Evolutionary conservation across 2,113 vertebrate species (phyloP), one percentile per base, ranked within the genome.

Genomic region (Okapia johnstoni): DNA sequence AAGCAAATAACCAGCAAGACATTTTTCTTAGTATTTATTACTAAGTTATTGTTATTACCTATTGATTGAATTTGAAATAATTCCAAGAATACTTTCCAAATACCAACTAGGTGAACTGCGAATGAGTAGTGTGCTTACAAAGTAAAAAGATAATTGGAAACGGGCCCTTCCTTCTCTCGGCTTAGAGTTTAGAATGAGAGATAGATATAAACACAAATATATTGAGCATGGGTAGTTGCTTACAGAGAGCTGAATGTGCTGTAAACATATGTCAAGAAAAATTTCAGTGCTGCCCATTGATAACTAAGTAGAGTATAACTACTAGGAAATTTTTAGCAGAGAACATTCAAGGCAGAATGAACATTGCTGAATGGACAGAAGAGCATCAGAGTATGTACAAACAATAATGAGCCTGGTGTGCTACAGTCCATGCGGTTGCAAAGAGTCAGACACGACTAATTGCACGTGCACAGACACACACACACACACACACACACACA

Each of bases 41-140:
- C 48, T 79, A 83, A 57, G 13, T 88, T 96, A 70, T 61, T 96
- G 43, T 48, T 83, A 57, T 83, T 87, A 76, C 16, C 54, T 97
- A 60, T 92, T 94, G 80, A 90, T 66, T 94, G 52, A 93, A 33
- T 46, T 95, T 84, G 43, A 95, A 88, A 95, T 84, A 92, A 94
- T 87, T 79, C 36, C 76, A 79, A 30, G 90, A 80, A 85, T 60
- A 25, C 48, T 48, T 85, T 50, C 60, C 46, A 92, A 79, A 98
- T 48, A 57, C 23, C 14, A 94, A 46, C 43, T 48, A 52, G 25
- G 9, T 90, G 19, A 93, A 73, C 57, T 60, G 33, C 19, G 17
- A 80, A 55, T 92, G 48, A 84, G 19, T 58, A 61, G 92, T 25
- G n/a, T 81, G 11, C 7, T 90, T 88, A 8, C 5, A 40, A 92